Evolutionary conservation across 2,113 vertebrate species (phyloP), one percentile per base, ranked within the genome.

Genomic region (Anguilla japonica): DNA sequence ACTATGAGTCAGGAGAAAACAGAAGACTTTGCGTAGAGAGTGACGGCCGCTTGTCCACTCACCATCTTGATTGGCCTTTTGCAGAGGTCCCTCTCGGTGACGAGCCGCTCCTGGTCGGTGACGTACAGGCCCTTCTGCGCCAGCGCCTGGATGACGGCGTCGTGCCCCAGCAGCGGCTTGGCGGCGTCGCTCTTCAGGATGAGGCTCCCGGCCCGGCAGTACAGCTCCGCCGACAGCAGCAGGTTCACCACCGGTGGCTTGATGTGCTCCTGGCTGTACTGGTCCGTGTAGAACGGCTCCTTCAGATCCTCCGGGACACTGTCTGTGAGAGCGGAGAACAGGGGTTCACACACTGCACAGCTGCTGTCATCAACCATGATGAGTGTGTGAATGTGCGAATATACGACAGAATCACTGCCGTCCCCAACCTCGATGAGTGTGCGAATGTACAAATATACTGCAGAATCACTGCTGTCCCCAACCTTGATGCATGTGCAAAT

Each of bases 111-210:
- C 91, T 97, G 97, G 93, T 99, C 98, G 1, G 98, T 99, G 91
- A 99, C 97, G 84, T 99, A 99, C 83, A 99, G 96, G 85, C 98
- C 98, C 91, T 98, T 98, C 94, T 99, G 98, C 41, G 98, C 98
- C 91, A 99, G 94, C 0, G 98, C 98, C 95, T 99, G 98, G 94
- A 99, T 98, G 92, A 99, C 97, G 39, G 98, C 98, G 84, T 99
- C 98, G 88, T 99, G 98, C 88, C 98, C 98, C 90, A 99, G 90
- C 81, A 99, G 95, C 3, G 98, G 98, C 92, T 98, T 98, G 88
- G 98, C 98, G 0, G 98, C 97, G 88, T 99, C 98, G 14, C 98
- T 99, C 93, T 97, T 97, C 60, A 99, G 97, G 92, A 99, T 99
- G 91, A 99, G 96, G 93, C 98, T 99, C 50, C 98, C 98, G 1